Conservation (phyloP, 2,888 invertebrate genomes). For the Ypsolopha scabrella region DNA sequence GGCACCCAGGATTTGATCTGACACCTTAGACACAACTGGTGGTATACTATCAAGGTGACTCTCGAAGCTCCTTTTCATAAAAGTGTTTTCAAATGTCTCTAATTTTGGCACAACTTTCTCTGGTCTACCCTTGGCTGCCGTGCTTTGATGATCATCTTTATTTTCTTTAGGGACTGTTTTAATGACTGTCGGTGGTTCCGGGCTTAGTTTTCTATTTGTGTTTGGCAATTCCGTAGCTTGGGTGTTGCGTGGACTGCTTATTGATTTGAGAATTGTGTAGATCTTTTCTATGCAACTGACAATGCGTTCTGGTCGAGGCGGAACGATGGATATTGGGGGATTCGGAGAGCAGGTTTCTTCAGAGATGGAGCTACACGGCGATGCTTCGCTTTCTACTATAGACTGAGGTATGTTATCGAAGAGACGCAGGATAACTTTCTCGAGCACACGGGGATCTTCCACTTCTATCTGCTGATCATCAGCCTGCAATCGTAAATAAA, state of each 20-base stretch:
- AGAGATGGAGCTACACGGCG: conserved; percentile 2
- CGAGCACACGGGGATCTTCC: conserved; percentile 76
- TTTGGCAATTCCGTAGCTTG: neutral
- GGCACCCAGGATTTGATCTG: neutral
- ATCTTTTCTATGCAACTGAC: conserved; percentile 47
- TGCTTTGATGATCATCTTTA: neutral
- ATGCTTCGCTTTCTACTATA: conserved; percentile 10
- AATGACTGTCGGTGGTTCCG: neutral
- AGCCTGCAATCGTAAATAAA: too few relatives aligned
- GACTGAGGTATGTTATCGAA: conserved; percentile 45
- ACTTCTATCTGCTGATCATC: conserved; percentile 24
- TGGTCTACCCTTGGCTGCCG: neutral
- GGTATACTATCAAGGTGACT: neutral
- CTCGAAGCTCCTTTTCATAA: neutral
- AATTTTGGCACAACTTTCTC: neutral
- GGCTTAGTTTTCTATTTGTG: neutral
- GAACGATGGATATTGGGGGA: conserved; percentile 30
- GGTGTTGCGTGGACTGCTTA: neutral
- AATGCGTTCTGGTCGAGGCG: conserved; percentile 40
- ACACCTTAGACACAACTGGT: neutral
- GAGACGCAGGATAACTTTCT: conserved; percentile 77
- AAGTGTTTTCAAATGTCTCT: neutral
- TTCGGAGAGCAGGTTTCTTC: conserved; percentile 6
- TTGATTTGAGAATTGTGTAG: conserved; percentile 31
- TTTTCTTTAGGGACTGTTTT: neutral